Base-by-base conservation (phyloP, 2,113 vertebrate species). In the Camelus dromedarius region DNA sequence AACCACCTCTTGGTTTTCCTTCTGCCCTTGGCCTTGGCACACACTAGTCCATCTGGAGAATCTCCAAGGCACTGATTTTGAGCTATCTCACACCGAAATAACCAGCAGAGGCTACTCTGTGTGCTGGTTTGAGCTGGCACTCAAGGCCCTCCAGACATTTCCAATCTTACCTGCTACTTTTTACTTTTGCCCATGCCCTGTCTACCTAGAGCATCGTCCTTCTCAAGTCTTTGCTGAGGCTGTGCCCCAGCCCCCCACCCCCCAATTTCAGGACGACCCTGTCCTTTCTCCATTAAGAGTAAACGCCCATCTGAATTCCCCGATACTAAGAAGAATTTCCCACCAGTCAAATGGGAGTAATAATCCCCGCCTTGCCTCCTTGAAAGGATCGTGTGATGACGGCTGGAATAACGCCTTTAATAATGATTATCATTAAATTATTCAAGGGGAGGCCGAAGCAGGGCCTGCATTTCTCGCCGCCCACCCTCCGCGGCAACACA, bases 401-500 rank as follows among this genome's bases (percentile, higher is more conserved):
- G 26, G 30, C 24, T 77, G n/a, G 32, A 58, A 76, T 28, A 80
- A 88, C 18, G 28, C 14, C 30, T 79, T 92, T 54, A n/a, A 81
- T 85, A 67, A 18, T 16, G 2, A 35, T 46, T 73, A 73, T 79
- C 32, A 42, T n/a, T 80, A 72, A 89, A 14, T 32, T 52, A 15
- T 9, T 46, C 76, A 42, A 48, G 24, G 10, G 2, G 26, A 50
- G 6, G 24, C 1, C 35, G 3, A 2, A 58, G 19, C 22, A 12
- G 1, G 3, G 28, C 4, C 46, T 46, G 6, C 6, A 2, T 0
- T 22, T 10, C 26, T 24, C 0, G 0, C 1, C 30, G 2, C 9
- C 1, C 0, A 32, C 4, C 1, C 22, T 5, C 5, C 0, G 0
- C 0, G 2, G 3, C 4, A 0, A 22, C 16, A 19, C 1, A 10